Evolutionary conservation across 2,797 vertebrate species (phyloP).

Genomic region (Bryconaethiops microstoma): DNA sequence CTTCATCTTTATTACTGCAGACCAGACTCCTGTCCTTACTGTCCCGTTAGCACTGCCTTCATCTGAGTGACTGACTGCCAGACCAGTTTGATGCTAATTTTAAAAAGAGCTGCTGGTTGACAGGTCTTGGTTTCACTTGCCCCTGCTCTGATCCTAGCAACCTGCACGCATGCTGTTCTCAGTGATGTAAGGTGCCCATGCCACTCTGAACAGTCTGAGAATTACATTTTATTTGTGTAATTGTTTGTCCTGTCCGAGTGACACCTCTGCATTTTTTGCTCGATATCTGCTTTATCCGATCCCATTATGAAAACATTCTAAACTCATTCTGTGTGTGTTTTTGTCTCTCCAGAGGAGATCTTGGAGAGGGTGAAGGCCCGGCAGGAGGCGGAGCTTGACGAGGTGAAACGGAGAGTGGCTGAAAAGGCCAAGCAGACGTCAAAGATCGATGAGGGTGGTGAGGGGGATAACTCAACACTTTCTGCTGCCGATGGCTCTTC

Average conservation of each 20-base stretch:
- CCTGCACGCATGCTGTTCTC: no score
- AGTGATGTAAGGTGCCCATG: no score
- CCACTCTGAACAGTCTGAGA: no score
- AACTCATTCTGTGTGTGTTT: background rate
- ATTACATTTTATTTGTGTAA: no score
- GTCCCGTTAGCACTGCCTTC: no score
- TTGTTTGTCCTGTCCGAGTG: no score
- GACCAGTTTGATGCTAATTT: background rate
- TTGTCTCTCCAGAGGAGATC: conserved; percentile 81
- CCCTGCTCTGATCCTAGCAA: no score
- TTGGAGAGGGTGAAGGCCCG: conserved; percentile 82
- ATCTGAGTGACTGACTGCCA: no score
- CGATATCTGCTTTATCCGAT: no score
- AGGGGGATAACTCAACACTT: conserved; percentile 60
- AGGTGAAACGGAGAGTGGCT: conserved; percentile 71
- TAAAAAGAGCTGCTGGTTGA: background rate
- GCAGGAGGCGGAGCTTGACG: conserved; percentile 76
- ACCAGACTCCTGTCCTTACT: background rate
- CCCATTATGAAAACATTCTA: no score
- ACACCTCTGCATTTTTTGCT: no score
- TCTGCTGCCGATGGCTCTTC: conserved; percentile 8
- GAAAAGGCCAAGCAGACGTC: conserved; percentile 74
- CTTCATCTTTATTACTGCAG: background rate
- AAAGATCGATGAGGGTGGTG: conserved; percentile 68
- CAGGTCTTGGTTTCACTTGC: no score